These are phyloP conservation scores for Drosophila suzukii DNA, from an alignment of 1,140 invertebrate genomes.

Conservation along the genomic window DNA sequence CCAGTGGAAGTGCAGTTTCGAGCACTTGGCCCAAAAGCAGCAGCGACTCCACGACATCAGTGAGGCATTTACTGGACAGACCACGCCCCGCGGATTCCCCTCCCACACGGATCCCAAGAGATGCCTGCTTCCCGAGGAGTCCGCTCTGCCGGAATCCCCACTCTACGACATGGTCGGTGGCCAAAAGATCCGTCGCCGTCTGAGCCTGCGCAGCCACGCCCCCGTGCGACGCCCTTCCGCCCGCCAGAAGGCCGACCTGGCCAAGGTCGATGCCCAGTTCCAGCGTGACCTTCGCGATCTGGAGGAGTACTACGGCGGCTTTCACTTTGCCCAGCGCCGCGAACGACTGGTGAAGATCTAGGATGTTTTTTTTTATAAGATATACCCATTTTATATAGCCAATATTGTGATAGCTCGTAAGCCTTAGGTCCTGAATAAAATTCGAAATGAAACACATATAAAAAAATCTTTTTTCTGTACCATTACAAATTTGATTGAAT, in stretches of 20 bases:
- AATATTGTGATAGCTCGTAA: conserved; percentile 62
- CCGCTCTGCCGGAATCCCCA: conserved; percentile 15
- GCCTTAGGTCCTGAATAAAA: conserved; percentile 39
- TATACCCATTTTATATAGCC: background rate
- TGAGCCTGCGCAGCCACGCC: conserved; percentile 41
- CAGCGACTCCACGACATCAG: conserved; percentile 53
- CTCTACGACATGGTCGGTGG: conserved; percentile 42
- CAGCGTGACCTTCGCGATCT: conserved; percentile 60
- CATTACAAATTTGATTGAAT: too few species aligned
- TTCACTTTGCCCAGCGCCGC: conserved; percentile 59
- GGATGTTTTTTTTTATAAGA: background rate
- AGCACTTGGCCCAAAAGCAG: conserved; percentile 25
- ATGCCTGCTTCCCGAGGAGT: conserved; percentile 21
- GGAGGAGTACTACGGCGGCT: conserved; percentile 72
- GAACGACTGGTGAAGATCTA: conserved; percentile 46
- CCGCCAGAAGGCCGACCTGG: conserved; percentile 51
- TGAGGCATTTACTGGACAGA: conserved; percentile 59
- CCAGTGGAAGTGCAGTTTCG: conserved; percentile 75
- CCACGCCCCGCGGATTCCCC: conserved; percentile 65
- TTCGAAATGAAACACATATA: conserved; percentile 18
- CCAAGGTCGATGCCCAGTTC: conserved; percentile 53
- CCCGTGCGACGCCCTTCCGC: conserved; percentile 34
- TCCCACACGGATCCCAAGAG: conserved; percentile 62
- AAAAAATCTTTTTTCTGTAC: background rate
- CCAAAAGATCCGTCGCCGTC: conserved; percentile 47